phyloP scores from a whole-genome alignment of 2,113 vertebrate genomes.

The Hiodon tergisus region DNA sequence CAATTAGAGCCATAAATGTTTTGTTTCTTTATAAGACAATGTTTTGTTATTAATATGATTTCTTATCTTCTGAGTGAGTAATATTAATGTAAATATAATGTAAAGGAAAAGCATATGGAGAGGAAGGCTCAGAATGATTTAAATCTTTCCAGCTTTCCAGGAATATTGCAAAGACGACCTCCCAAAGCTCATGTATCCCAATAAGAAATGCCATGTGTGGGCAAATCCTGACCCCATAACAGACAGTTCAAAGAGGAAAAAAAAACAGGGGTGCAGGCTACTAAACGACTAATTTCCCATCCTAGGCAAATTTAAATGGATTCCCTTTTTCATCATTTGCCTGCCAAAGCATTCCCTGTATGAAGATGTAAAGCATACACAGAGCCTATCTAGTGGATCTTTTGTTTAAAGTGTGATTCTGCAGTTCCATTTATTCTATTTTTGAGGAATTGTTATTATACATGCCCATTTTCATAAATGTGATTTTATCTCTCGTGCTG shows the following conservation, averaged over 20 bases:
- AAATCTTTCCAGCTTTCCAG: background rate
- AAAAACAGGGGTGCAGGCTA: conserved; percentile 41
- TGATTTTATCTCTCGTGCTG: conserved; percentile 43
- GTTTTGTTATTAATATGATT: too few species aligned
- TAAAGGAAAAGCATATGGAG: too few species aligned
- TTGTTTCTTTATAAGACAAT: too few species aligned
- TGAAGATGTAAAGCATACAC: conserved; percentile 46
- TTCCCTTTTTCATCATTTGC: conserved; percentile 31
- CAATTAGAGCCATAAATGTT: too few species aligned
- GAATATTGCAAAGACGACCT: background rate
- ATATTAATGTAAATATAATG: too few species aligned
- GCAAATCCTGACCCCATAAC: conserved; percentile 23
- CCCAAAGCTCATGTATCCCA: background rate
- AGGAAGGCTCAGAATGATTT: too few species aligned
- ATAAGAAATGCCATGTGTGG: background rate
- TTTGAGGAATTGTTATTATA: conserved; percentile 43
- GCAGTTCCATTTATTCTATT: conserved; percentile 45
- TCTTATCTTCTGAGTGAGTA: too few species aligned
- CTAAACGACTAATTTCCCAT: conserved; percentile 41
- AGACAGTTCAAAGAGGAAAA: conserved; percentile 35
- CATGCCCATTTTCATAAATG: conserved; percentile 45
- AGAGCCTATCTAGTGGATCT: conserved; percentile 48
- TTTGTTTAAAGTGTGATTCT: conserved; percentile 40
- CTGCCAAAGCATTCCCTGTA: conserved; percentile 43
- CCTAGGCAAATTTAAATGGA: conserved; percentile 39